Conservation (phyloP, 2,888 invertebrate species). For the Neoascia interrupta region DNA sequence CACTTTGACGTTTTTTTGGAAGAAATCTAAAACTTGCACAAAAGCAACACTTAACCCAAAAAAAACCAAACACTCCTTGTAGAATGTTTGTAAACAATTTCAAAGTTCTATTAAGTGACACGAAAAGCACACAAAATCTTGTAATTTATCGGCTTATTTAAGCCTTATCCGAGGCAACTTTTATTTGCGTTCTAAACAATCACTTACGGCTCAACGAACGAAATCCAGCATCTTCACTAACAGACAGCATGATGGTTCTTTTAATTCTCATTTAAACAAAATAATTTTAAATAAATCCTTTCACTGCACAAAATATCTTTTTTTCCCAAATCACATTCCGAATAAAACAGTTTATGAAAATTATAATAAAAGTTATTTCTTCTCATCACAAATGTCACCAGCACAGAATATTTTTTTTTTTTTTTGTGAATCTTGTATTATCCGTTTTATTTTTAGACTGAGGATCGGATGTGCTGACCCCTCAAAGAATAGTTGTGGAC, state of each 20-base stretch:
- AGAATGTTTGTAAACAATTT: too few relatives aligned
- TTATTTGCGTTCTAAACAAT: too few relatives aligned
- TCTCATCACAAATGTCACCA: constrained; percentile 9
- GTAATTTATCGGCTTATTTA: too few relatives aligned
- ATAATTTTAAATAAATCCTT: background rate
- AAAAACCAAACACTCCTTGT: too few relatives aligned
- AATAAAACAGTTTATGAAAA: background rate
- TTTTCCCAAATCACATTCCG: too few relatives aligned
- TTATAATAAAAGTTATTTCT: background rate
- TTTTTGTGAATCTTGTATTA: constrained; percentile 45
- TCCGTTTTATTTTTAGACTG: constrained; percentile 35
- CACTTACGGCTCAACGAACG: constrained; percentile 80
- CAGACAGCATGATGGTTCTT: constrained; percentile 76
- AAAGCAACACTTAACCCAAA: too few relatives aligned
- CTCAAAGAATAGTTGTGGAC: constrained; percentile 79
- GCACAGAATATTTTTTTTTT: constrained; percentile 56
- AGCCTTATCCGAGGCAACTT: too few relatives aligned
- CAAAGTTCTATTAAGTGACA: too few relatives aligned
- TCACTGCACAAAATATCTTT: too few relatives aligned
- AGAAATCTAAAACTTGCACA: too few relatives aligned
- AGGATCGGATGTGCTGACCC: constrained; percentile 76
- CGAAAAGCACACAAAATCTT: too few relatives aligned
- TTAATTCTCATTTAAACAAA: constrained; percentile 43
- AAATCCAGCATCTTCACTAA: constrained; percentile 80
- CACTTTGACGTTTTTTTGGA: too few relatives aligned